phyloP scores from a whole-genome alignment of 2,888 invertebrate species.

The Epicampocera succincta region DNA sequence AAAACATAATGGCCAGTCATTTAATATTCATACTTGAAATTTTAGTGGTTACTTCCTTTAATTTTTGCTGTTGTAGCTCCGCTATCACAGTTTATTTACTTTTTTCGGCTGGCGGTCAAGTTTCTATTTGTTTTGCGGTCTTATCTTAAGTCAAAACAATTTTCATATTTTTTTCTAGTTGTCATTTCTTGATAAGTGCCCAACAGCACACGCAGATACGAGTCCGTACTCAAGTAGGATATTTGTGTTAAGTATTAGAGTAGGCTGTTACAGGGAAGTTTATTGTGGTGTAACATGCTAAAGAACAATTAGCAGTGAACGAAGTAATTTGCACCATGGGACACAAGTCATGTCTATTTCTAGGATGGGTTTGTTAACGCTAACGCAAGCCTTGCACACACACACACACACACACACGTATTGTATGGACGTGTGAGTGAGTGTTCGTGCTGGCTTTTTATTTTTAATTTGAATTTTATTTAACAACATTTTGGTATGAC shows the following conservation, averaged over 20 bases:
- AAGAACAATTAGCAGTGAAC: constrained; percentile 79
- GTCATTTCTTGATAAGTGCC: constrained; percentile 32
- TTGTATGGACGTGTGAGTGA: not conserved
- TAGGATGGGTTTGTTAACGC: constrained; percentile 65
- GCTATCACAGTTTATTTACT: constrained; percentile 71
- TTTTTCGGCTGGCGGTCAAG: constrained; percentile 45
- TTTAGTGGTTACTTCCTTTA: constrained; percentile 51
- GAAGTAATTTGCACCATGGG: constrained; percentile 80
- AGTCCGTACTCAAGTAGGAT: constrained; percentile 13
- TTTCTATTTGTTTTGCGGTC: constrained; percentile 65
- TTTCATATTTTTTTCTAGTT: constrained; percentile 75
- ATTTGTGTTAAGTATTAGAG: constrained; percentile 36
- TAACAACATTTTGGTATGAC: constrained; percentile 52
- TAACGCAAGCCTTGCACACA: not conserved
- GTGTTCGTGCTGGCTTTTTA: constrained; percentile 37
- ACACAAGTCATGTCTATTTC: constrained; percentile 60
- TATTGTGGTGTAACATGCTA: constrained; percentile 78
- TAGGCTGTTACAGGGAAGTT: constrained; percentile 71
- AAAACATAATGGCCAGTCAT: constrained; percentile 58
- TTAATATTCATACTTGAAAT: constrained; percentile 49
- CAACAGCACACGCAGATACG: constrained; percentile 11
- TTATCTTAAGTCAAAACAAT: constrained; percentile 81
- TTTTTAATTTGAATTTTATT: constrained; percentile 68
- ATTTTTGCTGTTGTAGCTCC: constrained; percentile 49
- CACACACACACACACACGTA: not conserved